Conservation (phyloP, 2,113 vertebrate genomes). For the Odontesthes bonariensis region DNA sequence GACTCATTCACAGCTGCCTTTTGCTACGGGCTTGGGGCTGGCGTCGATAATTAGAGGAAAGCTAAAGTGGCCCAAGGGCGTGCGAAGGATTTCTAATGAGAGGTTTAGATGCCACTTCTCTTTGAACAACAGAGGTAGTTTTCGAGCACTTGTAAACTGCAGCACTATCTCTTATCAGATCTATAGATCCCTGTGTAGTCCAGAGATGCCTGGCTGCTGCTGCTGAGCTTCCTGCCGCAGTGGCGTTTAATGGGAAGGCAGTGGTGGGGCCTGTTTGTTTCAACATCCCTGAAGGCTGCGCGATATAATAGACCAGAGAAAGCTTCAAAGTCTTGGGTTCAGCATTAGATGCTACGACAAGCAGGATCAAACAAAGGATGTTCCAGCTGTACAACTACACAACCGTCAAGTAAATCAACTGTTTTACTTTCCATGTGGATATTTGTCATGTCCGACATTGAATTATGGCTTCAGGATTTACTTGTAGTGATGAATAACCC, state of each 20-base stretch:
- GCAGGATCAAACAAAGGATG: background rate
- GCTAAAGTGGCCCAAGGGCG: slow-evolving; percentile 55
- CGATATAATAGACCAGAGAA: slow-evolving; percentile 5
- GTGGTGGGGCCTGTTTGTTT: slow-evolving; percentile 22
- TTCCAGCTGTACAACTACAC: background rate
- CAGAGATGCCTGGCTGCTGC: slow-evolving; percentile 35
- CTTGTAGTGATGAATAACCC: slow-evolving; percentile 5
- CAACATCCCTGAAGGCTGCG: slow-evolving; percentile 28
- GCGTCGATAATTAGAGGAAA: slow-evolving; percentile 50
- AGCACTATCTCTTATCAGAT: slow-evolving; percentile 64
- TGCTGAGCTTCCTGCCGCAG: slow-evolving; percentile 52
- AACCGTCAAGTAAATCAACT: slow-evolving; percentile 4
- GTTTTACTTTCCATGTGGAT: slow-evolving; percentile 20
- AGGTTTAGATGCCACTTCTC: slow-evolving; percentile 23
- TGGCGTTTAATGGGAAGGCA: slow-evolving; percentile 49
- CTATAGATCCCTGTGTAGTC: slow-evolving; percentile 42
- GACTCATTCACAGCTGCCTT: slow-evolving; percentile 51
- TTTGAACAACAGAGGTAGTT: slow-evolving; percentile 25
- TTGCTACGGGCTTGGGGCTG: slow-evolving; percentile 37
- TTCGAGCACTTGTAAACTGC: slow-evolving; percentile 45
- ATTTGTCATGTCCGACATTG: slow-evolving; percentile 10
- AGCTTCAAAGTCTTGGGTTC: slow-evolving; percentile 13
- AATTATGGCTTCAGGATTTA: slow-evolving; percentile 17
- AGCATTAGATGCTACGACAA: background rate
- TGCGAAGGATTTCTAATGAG: slow-evolving; percentile 51